A percentile compares a stretch with the other conserved stretches of the same genome.
These are phyloP conservation scores for Panagrolaimus sp. DNA, from an alignment of 1,140 invertebrate species.

Conservation along the genomic window DNA sequence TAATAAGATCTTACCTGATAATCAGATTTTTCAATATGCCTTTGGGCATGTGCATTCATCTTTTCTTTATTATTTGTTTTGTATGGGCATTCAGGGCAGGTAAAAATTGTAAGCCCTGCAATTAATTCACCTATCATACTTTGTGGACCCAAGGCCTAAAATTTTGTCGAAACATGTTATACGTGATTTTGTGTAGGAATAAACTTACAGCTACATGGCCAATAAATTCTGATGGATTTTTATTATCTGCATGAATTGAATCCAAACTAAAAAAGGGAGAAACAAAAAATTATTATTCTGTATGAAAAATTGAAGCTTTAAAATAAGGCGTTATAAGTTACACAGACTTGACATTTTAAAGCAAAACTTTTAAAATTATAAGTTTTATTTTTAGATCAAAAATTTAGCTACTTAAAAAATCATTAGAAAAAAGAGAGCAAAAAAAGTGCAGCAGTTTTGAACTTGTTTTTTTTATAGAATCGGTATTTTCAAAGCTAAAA, in stretches of 20 bases:
- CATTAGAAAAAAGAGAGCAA: not conserved
- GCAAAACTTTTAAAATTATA: too few species aligned
- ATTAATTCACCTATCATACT: conserved; percentile 10
- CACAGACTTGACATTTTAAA: too few species aligned
- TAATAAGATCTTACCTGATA: not conserved
- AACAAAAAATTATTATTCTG: not conserved
- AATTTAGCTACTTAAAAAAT: not conserved
- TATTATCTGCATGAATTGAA: not conserved
- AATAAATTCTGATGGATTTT: not conserved
- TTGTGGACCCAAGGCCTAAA: not conserved
- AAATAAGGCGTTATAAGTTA: too few species aligned
- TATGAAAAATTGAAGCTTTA: not conserved
- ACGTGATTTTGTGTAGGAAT: too few species aligned
- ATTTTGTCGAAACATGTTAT: too few species aligned
- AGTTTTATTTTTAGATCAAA: too few species aligned
- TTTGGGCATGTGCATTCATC: not conserved
- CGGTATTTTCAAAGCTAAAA: too few species aligned
- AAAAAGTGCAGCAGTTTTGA: too few species aligned
- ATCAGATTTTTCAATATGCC: not conserved
- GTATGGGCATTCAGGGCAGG: not conserved
- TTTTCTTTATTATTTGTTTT: not conserved
- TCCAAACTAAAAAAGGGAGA: not conserved
- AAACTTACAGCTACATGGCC: not conserved
- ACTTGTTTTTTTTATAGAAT: too few species aligned
- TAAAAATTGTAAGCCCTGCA: not conserved